Percentiles rank a stretch among this genome's conserved stretches.
Evolutionary conservation across 2,888 invertebrate species (phyloP).

Genomic region (Platycnemis pennipes): DNA sequence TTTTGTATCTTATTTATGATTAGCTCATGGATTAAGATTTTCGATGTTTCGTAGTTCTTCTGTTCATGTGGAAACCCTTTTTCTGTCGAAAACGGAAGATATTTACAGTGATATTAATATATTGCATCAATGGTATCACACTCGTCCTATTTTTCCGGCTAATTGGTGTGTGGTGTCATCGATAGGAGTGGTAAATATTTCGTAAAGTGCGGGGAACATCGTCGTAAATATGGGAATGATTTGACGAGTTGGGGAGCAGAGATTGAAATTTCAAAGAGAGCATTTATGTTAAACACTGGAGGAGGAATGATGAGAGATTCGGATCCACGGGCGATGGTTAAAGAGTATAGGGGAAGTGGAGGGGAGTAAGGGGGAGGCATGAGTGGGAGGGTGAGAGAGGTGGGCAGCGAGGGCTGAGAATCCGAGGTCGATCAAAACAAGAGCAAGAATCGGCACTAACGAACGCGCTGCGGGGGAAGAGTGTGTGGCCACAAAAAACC

Average conservation of each 20-base stretch:
- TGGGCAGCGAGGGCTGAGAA: background rate
- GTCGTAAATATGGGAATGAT: background rate
- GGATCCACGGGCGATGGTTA: background rate
- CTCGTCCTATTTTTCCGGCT: too few species aligned
- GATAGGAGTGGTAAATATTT: background rate
- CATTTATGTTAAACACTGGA: background rate
- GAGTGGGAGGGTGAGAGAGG: background rate
- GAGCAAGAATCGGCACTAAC: conserved; percentile 62
- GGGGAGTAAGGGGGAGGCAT: background rate
- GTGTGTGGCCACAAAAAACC: background rate
- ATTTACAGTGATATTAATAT: too few species aligned
- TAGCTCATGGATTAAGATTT: too few species aligned
- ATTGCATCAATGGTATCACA: too few species aligned
- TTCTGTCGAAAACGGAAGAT: too few species aligned
- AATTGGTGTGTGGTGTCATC: too few species aligned
- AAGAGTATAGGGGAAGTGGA: background rate
- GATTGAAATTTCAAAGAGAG: background rate
- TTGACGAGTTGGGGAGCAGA: background rate
- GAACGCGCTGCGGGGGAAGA: background rate
- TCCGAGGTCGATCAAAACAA: conserved; percentile 46
- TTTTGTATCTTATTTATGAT: too few species aligned
- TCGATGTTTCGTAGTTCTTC: too few species aligned
- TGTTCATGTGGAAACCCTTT: too few species aligned
- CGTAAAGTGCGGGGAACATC: background rate
- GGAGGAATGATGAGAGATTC: background rate